A percentile compares a stretch with the other conserved stretches of the same genome.
phyloP scores from a whole-genome alignment of 2,888 invertebrate genomes.

The Trissoscelio sp. region DNA sequence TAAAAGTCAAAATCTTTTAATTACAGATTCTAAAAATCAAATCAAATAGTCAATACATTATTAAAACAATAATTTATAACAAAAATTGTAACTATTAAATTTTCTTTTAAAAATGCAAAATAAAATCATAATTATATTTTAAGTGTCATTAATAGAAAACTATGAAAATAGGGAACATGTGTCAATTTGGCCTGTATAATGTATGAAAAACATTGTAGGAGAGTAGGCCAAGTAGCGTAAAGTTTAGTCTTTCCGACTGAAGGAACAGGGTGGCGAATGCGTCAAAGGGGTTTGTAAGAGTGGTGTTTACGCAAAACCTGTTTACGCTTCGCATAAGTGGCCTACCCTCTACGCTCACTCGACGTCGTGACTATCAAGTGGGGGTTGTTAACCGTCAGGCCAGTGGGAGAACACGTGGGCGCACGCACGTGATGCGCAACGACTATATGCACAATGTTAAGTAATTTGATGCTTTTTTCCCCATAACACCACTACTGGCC shows the following conservation, averaged over 20 bases:
- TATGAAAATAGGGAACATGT: background rate
- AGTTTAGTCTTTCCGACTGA: constrained; percentile 53
- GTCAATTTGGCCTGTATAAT: constrained; percentile 40
- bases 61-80: no score
- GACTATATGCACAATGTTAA: constrained; percentile 49
- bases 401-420: constrained; percentile 67
- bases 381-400: constrained; percentile 68
- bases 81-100: no score
- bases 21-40: no score
- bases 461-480: constrained; percentile 43
- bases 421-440: constrained; percentile 72
- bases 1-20: no score
- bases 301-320: constrained; percentile 72
- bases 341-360: constrained; percentile 69
- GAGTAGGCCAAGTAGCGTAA: constrained; percentile 42
- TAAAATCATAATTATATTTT: no score
- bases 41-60: no score
- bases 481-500: constrained; percentile 1
- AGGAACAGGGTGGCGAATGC: constrained; percentile 61
- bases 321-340: constrained; percentile 72
- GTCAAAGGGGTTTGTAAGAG: constrained; percentile 68
- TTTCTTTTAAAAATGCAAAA: no score
- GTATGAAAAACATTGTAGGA: constrained; percentile 49
- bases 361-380: constrained; percentile 65
- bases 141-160: no score